Conservation (phyloP, 1,140 invertebrate genomes). For the Platorchestia sp. region DNA sequence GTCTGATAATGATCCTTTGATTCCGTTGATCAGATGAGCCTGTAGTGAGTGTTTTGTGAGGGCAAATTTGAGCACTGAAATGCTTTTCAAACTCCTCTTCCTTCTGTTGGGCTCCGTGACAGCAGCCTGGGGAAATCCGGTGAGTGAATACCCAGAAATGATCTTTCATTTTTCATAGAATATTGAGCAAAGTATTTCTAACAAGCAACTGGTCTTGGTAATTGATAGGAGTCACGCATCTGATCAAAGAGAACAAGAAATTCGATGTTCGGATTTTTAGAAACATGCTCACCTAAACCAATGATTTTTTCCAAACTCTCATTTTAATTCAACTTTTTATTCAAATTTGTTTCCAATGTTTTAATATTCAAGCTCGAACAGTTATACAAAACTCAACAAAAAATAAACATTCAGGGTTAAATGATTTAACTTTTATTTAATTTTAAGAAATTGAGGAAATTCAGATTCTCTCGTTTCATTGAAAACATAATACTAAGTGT, state of each 20-base stretch:
- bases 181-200: not conserved
- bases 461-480: too few species aligned
- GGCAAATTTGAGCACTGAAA: not conserved
- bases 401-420: too few species aligned
- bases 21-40: not conserved
- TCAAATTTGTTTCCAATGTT: too few species aligned
- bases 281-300: too few species aligned
- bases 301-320: too few species aligned
- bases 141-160: not conserved
- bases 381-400: too few species aligned
- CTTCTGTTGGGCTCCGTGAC: not conserved
- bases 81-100: not conserved
- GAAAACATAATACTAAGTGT: too few species aligned
- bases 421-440: too few species aligned
- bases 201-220: not conserved
- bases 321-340: too few species aligned
- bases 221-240: not conserved
- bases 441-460: too few species aligned
- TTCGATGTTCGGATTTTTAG: not conserved
- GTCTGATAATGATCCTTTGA: not conserved
- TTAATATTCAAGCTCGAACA: too few species aligned
- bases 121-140: not conserved
- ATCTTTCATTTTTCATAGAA: not conserved
- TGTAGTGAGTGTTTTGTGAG: not conserved
- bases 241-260: not conserved